Evolutionary conservation across 2,113 vertebrate genomes (phyloP), one percentile per base, ranked within the genome.

Genomic region (Thinocorus orbignyianus): DNA sequence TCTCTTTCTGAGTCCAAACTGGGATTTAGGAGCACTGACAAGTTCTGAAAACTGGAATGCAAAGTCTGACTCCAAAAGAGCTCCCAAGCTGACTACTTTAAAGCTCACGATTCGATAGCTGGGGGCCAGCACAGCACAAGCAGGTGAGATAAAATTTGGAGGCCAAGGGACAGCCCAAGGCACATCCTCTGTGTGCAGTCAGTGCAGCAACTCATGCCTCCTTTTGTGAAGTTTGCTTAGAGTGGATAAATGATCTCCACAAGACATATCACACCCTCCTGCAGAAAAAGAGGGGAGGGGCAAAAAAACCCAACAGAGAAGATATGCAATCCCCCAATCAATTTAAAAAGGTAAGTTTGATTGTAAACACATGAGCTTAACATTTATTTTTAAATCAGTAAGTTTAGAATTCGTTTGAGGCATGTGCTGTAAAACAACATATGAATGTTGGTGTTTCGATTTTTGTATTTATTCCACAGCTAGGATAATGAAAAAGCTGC

Each of bases 361-460:
- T 25, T 54, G n/a, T 9, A 88, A 77, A 64, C 12, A 62, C 23
- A 22, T 17, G 25, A 86, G 13, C 11, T 68, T 73, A 71, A 49
- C 16, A n/a, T 49, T 62, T 54, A 80, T 76, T 94, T 95, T 81
- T 81, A 81, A 88, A 79, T 55, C 6, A 9, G 23, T 58, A 84
- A n/a, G 14, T 44, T 65, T 70, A 49, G 80, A 88, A 90, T 79
- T 70, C 73, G 24, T 81, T 78, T 44, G 54, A 31, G 35, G 20
- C 46, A 77, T 69, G 44, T 92, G 19, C 16, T 65, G 26, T 49
- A 68, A 86, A 65, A 51, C 55, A 60, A 62, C 28, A 20, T 12
- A 55, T 9, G 17, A 71, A 84, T 49, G 13, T n/a, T 2, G 2
- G 0, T 1, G 7, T 41, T 44, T 42, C 33, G 20, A 4, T 55